Evolutionary conservation across 2,888 invertebrate species (phyloP), one percentile per base, ranked within the genome.

Genomic region (Drosophila neotestacea): DNA sequence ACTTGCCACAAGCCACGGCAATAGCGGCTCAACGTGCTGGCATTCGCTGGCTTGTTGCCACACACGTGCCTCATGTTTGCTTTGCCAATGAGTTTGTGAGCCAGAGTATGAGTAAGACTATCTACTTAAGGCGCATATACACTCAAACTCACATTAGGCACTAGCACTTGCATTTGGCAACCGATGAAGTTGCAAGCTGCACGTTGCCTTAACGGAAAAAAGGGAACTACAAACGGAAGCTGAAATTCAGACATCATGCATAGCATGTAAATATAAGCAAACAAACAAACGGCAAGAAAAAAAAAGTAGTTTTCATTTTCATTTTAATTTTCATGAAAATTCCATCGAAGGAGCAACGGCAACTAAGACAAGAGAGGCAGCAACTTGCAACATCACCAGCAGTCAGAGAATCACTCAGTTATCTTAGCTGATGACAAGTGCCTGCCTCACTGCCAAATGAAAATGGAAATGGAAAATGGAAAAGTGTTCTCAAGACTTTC

Each of bases 401-500:
- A 72, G 65, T 60, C 79, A 68, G 79, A 83, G 83, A 83, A 83
- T 86, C 86, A 79, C 77, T 86, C 85, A 83, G 77, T 54, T 58
- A 55, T 58, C 64, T 55, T 67, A 61, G 74, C 59, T 67, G 86
- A 83, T 81, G 84, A 73, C 86, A 80, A 82, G 73, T 69, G 64
- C 50, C 56, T 61, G 55, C 63, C 28, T 28, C 61, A 54, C 36
- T 36, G 36, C 3, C 36, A 4, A 2, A 36, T 22, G 22, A 22
- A 22, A 22, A 22, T 22, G 22, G 42, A 44, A 73, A 58, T 47
- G 46, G 30, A 22, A 44, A 22, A 22, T 22, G 22, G 22, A 22
- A 22, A 22, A 22, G 22, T 22, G 22, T 22, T 22, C 22, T 22
- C 22, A 22, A 22, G 22, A 22, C 22, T 22, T 22, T 22, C 22